Percentiles rank a stretch among this genome's conserved stretches.
These are phyloP conservation scores for Thaumatotibia leucotreta DNA, from an alignment of 1,140 invertebrate species.

Conservation along the genomic window DNA sequence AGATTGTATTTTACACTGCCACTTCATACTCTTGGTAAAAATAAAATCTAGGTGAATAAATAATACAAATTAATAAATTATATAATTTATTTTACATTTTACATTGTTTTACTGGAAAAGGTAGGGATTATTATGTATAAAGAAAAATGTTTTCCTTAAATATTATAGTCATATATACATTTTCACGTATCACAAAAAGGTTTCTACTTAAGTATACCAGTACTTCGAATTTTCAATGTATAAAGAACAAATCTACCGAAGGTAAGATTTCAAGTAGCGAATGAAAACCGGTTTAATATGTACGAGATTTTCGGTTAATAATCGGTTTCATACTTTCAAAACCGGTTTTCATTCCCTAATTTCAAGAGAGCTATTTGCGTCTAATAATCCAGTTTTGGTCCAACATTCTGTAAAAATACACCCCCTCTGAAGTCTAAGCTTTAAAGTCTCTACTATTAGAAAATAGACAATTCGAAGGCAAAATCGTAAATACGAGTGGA, in stretches of 20 bases:
- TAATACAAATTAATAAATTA: not conserved
- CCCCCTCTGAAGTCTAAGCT: conserved; percentile 20
- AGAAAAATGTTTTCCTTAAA: conserved; percentile 8
- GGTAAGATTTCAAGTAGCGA: conserved; percentile 10
- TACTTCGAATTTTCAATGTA: conserved; percentile 6
- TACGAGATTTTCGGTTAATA: too few relatives aligned
- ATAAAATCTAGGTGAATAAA: not conserved
- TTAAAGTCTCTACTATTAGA: conserved; percentile 30
- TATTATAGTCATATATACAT: conserved; percentile 11
- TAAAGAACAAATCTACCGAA: conserved; percentile 3
- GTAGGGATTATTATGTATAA: conserved; percentile 12
- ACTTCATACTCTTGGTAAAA: not conserved
- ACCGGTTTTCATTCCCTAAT: too few relatives aligned
- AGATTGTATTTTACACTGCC: too few relatives aligned
- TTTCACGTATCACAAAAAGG: conserved; percentile 27
- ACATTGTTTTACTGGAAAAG: conserved; percentile 5
- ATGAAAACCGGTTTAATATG: too few relatives aligned
- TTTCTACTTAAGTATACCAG: conserved; percentile 26
- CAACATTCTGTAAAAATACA: conserved; percentile 45
- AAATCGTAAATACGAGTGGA: conserved; percentile 67
- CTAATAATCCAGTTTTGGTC: conserved; percentile 58
- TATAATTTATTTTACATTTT: not conserved
- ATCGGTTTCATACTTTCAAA: too few relatives aligned
- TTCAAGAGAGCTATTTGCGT: conserved; percentile 54
- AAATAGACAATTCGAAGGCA: conserved; percentile 62